These are phyloP conservation scores for Anarhynchus alexandrinus DNA, from an alignment of 2,113 vertebrate species.

Conservation along the genomic window DNA sequence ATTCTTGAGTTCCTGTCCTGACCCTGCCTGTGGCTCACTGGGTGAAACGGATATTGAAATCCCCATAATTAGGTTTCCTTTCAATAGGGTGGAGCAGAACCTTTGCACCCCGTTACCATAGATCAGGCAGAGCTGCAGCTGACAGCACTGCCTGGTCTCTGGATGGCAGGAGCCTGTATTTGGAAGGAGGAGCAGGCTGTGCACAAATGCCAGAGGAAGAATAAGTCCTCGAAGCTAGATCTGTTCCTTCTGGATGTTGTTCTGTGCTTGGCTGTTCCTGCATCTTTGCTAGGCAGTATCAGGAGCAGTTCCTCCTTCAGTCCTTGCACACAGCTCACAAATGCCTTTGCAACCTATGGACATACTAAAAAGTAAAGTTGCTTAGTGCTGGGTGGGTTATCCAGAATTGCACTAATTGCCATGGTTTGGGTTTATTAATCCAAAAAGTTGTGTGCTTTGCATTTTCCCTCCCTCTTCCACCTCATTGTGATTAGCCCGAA, in stretches of 20 bases:
- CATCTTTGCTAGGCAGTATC: background rate
- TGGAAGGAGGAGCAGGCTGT: background rate
- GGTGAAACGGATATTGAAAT: background rate
- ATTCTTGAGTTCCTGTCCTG: background rate
- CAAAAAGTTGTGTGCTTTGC: background rate
- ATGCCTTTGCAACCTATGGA: background rate
- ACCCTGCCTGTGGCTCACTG: background rate
- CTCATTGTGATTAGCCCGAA: background rate
- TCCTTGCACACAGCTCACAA: background rate
- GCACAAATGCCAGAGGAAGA: background rate
- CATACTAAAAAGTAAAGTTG: background rate
- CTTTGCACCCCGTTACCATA: accelerated
- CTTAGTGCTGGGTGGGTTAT: background rate
- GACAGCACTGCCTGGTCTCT: background rate
- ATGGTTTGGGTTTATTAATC: background rate
- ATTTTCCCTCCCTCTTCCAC: background rate
- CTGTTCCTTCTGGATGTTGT: background rate
- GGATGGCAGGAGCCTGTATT: background rate
- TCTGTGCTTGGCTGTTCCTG: background rate
- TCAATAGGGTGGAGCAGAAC: background rate
- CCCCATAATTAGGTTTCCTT: background rate
- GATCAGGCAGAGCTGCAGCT: background rate
- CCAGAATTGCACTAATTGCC: background rate
- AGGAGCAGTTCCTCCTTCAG: background rate
- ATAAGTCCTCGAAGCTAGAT: background rate